Evolutionary conservation across 2,797 vertebrate genomes (phyloP), one percentile per base, ranked within the genome.

Genomic region (Manis javanica): DNA sequence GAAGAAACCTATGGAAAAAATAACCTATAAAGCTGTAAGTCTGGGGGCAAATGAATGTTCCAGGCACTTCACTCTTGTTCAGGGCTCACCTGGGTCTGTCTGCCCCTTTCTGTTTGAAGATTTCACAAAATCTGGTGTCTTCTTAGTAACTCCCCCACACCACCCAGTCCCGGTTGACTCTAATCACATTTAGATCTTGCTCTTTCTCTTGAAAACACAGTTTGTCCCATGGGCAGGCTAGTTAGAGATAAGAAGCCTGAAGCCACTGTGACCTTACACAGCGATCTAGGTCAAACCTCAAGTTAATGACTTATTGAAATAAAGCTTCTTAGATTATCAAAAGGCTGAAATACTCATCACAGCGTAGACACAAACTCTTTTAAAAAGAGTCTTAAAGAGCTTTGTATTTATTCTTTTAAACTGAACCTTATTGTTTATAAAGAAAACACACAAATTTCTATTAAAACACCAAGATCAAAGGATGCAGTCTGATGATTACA

Each of bases 281-380:
- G 66, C 24, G n/a, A 91, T 86, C 72, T 68, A 66, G 63, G 77
- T 83, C 57, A 88, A 93, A 96, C 18, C 63, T 31, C 75, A 94
- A 37, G 34, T 66, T 88, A 94, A 90, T 91, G 87, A 95, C 90
- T 94, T 95, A 64, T 95, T 59, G 18, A 64, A 88, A 96, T 34
- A 96, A 95, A 96, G 95, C 85, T 69, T 75, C 55, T 74, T 6
- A 66, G 93, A 84, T 72, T 96, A 94, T 89, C 87, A 83, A 74
- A 96, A 72, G 82, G 42, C 87, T 91, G 66, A 88, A 83, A 89
- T 72, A 77, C 26, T 51, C 64, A 83, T 2, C 77, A 82, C 74
- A 71, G 59, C 3, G 14, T 31, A 16, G 51, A n/a, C 10, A 46
- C 10, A 46, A 46, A 55, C 15, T 13, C 63, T 63, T 29, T 14